Conservation (phyloP, 1,140 invertebrate genomes). For the Cephus cinctus region DNA sequence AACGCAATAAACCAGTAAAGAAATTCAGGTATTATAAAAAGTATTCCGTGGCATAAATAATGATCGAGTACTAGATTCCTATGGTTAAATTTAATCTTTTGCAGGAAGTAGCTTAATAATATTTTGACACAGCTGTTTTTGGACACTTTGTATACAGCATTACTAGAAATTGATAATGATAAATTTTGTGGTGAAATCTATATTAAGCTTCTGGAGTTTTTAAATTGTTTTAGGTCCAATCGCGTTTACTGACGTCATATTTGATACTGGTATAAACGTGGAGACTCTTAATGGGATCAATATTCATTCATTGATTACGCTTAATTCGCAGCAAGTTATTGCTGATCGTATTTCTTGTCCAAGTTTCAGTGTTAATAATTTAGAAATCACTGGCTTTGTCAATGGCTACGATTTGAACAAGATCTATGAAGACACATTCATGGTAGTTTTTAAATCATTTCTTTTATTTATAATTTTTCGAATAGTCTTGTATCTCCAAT, state of each 20-base stretch:
- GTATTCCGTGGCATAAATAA: no score
- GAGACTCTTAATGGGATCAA: slow-evolving; percentile 27
- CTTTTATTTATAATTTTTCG: not conserved
- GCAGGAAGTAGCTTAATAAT: no score
- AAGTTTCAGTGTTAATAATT: slow-evolving; percentile 19
- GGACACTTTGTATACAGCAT: no score
- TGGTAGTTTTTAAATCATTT: slow-evolving; percentile 24
- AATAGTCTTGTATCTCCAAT: not conserved
- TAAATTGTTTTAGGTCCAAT: slow-evolving; percentile 22
- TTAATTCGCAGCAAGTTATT: slow-evolving; percentile 25
- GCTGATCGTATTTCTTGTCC: slow-evolving; percentile 11
- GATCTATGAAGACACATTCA: slow-evolving; percentile 36
- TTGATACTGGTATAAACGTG: slow-evolving; percentile 22
- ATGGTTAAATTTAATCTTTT: no score
- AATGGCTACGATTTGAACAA: slow-evolving; percentile 24
- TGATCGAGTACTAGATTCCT: no score
- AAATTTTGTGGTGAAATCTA: no score
- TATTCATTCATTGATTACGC: slow-evolving; percentile 23
- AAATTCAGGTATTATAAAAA: no score
- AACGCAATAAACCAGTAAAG: no score
- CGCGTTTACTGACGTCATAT: slow-evolving; percentile 25
- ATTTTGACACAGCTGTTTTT: no score
- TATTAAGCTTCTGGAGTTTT: no score
- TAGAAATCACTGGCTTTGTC: slow-evolving; percentile 24
- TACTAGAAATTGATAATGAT: no score